Evolutionary conservation across 2,888 invertebrate species (phyloP).

Genomic region (Drosophila paranaensis): DNA sequence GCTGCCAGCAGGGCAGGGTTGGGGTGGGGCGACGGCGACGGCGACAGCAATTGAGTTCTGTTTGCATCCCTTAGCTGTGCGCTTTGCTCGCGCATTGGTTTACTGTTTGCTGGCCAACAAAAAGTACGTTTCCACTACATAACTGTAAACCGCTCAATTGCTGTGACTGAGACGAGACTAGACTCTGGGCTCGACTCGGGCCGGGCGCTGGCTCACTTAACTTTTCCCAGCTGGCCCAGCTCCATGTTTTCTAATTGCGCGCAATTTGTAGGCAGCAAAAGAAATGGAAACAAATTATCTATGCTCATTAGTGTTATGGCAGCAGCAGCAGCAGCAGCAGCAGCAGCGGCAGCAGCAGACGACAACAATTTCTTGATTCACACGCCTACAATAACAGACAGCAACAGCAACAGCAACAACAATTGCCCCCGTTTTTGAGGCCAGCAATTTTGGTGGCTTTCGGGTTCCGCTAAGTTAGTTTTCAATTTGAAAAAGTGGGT

Average conservation of each 20-base stretch:
- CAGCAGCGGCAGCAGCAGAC: constrained; percentile 31
- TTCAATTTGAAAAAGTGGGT: constrained; percentile 76
- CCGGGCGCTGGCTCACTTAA: constrained; percentile 39
- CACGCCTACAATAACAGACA: constrained; percentile 51
- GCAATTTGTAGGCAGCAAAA: constrained; percentile 60
- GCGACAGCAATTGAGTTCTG: constrained; percentile 4
- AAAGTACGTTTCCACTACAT: background rate
- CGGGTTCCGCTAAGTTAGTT: constrained; percentile 80
- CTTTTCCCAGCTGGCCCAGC: constrained; percentile 42
- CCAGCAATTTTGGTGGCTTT: constrained; percentile 34
- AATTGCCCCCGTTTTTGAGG: constrained; percentile 43
- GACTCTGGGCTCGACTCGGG: background rate
- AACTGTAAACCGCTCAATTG: constrained; percentile 55
- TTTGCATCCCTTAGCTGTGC: constrained; percentile 30
- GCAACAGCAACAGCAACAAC: constrained; percentile 8
- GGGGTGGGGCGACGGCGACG: constrained; percentile 24
- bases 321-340: constrained; percentile 14
- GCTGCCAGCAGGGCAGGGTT: constrained; percentile 22
- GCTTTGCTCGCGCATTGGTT: constrained; percentile 1
- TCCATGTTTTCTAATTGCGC: constrained; percentile 64
- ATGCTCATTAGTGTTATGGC: constrained; percentile 64
- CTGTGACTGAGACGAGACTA: background rate
- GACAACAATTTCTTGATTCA: constrained; percentile 62
- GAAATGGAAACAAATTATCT: constrained; percentile 66
- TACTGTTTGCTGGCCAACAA: constrained; percentile 1